Percentiles rank a stretch among this genome's conserved stretches.
Conservation (phyloP, 2,888 invertebrate genomes). For the Ophioninae sp. region DNA sequence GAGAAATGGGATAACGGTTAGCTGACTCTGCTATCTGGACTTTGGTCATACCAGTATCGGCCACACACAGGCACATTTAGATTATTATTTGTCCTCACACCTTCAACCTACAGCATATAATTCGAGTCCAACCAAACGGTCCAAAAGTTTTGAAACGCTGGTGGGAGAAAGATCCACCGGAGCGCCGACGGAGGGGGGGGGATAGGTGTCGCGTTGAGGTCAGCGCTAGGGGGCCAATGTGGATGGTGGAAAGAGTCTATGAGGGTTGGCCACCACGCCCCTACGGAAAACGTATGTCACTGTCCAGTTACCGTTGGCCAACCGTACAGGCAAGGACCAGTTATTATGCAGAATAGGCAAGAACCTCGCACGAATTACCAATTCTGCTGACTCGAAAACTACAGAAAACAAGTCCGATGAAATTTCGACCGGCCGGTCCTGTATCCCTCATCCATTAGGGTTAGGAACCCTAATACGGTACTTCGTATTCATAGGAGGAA, state of each 20-base stretch:
- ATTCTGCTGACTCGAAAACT: constrained; percentile 26
- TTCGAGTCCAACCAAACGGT: constrained; percentile 44
- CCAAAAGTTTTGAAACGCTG: constrained; percentile 54
- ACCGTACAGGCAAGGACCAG: constrained; percentile 22
- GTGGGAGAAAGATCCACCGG: constrained; percentile 27
- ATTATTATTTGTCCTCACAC: constrained; percentile 49
- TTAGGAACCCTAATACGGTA: constrained; percentile 1
- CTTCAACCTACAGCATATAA: constrained; percentile 18
- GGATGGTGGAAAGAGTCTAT: constrained; percentile 32
- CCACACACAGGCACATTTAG: neutral
- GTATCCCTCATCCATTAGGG: constrained; percentile 9
- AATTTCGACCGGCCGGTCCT: neutral
- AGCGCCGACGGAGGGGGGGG: constrained; percentile 7
- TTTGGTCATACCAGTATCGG: constrained; percentile 33
- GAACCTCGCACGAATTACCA: constrained; percentile 4
- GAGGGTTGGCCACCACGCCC: constrained; percentile 58
- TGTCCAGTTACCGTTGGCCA: constrained; percentile 30
- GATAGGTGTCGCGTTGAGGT: constrained; percentile 41
- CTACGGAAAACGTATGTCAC: constrained; percentile 57
- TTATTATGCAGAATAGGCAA: constrained; percentile 50
- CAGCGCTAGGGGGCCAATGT: constrained; percentile 52
- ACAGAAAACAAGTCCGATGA: constrained; percentile 13
- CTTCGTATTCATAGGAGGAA: neutral
- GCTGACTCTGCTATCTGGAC: constrained; percentile 64
- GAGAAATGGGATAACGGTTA: constrained; percentile 61